phyloP scores from a whole-genome alignment of 2,113 vertebrate genomes.

The Cebidichthys violaceus region DNA sequence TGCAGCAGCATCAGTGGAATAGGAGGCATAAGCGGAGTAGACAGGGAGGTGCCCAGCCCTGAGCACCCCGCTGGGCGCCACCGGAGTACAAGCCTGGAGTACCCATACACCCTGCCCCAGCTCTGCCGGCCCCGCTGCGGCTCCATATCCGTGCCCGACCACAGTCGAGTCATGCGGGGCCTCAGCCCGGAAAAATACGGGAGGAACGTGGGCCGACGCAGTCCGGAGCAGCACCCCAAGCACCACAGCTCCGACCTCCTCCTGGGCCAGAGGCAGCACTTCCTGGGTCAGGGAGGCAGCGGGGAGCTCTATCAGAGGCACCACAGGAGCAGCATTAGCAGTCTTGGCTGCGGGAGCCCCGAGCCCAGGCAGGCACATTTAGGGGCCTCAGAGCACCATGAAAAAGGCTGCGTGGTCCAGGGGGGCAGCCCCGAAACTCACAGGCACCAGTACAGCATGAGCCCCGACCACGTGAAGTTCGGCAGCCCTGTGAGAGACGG shows the following conservation, averaged over 20 bases:
- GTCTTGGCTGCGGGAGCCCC: conserved; percentile 87
- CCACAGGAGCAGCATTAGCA: conserved; percentile 86
- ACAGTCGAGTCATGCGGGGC: conserved; percentile 88
- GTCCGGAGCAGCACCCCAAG: conserved; percentile 89
- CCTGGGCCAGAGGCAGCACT: conserved; percentile 80
- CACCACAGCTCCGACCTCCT: conserved; percentile 79
- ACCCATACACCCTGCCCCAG: conserved; percentile 83
- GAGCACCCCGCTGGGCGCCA: conserved; percentile 87
- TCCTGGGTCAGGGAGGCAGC: conserved; percentile 86
- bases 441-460: conserved; percentile 91
- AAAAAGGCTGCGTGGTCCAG: conserved; percentile 84
- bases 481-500: conserved; percentile 87
- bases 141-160: conserved; percentile 88
- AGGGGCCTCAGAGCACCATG: conserved; percentile 89
- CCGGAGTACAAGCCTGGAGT: conserved; percentile 92
- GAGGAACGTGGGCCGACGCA: conserved; percentile 75
- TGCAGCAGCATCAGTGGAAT: conserved; percentile 79
- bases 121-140: conserved; percentile 83
- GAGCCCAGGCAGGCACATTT: conserved; percentile 89
- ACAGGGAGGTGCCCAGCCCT: conserved; percentile 84
- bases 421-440: conserved; percentile 92
- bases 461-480: conserved; percentile 88
- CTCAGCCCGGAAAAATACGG: conserved; percentile 87
- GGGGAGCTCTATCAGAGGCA: conserved; percentile 93
- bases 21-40: conserved; percentile 56